Conservation (phyloP, 2,113 vertebrate species). For the Struthio camelus region DNA sequence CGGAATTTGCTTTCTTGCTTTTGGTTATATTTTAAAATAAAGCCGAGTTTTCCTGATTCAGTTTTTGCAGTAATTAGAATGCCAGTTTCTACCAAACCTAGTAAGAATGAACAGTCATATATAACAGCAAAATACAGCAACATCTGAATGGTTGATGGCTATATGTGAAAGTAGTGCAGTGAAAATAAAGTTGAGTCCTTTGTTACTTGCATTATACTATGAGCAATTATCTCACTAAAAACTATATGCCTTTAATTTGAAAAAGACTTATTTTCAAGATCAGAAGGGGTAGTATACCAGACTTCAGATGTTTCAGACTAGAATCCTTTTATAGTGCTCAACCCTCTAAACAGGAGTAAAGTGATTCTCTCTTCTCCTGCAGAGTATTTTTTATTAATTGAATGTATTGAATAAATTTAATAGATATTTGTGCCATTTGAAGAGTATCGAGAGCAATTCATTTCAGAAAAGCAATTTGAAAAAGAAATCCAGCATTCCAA, state of each 20-base stretch:
- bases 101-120: background rate
- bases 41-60: background rate
- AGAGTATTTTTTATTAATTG: background rate
- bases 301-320: background rate
- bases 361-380: background rate
- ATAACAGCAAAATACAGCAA: background rate
- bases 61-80: background rate
- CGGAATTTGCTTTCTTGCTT: background rate
- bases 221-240: background rate
- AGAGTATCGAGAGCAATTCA: background rate
- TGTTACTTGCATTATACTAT: background rate
- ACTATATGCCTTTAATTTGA: background rate
- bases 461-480: background rate
- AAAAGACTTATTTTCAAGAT: background rate
- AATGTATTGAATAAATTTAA: background rate
- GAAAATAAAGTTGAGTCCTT: background rate
- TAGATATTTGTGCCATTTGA: background rate
- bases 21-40: background rate
- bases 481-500: background rate
- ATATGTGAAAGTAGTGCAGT: background rate
- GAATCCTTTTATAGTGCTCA: background rate
- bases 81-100: background rate
- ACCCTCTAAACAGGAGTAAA: background rate
- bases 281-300: background rate
- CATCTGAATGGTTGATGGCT: background rate